Evolutionary conservation across 1,140 invertebrate genomes (phyloP).

Genomic region (Ephestia elutella): DNA sequence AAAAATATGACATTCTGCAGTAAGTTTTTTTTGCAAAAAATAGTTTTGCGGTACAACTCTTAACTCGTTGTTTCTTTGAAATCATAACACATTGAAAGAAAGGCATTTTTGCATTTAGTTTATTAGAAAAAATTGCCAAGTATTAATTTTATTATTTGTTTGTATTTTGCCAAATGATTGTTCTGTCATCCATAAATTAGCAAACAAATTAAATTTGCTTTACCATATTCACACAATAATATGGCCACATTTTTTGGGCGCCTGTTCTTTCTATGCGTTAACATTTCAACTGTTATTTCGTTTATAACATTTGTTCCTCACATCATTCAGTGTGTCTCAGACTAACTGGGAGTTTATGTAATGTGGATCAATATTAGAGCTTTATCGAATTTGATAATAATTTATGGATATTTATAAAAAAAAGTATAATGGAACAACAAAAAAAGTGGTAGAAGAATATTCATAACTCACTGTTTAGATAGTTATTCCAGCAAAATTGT

Average conservation of each 20-base stretch:
- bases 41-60: background rate
- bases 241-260: background rate
- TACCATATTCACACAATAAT: background rate
- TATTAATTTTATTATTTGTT: no score
- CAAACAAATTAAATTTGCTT: no score
- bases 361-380: constrained; percentile 72
- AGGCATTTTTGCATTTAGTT: no score
- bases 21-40: background rate
- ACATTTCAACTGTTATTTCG: background rate
- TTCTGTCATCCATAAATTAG: no score
- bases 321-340: constrained; percentile 34
- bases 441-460: constrained; percentile 42
- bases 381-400: constrained; percentile 75
- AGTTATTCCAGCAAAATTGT: constrained; percentile 55
- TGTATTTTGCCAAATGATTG: no score
- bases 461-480: constrained; percentile 59
- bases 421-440: constrained; percentile 31
- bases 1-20: no score
- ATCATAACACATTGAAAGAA: background rate
- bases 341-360: constrained; percentile 52
- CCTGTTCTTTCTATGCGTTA: background rate
- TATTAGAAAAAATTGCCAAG: no score
- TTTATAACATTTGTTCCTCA: constrained; percentile 1
- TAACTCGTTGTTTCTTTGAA: background rate
- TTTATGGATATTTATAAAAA: constrained; percentile 68